Base-by-base conservation (phyloP, 2,797 vertebrate genomes). In the Kryptolebias ocellatus region DNA sequence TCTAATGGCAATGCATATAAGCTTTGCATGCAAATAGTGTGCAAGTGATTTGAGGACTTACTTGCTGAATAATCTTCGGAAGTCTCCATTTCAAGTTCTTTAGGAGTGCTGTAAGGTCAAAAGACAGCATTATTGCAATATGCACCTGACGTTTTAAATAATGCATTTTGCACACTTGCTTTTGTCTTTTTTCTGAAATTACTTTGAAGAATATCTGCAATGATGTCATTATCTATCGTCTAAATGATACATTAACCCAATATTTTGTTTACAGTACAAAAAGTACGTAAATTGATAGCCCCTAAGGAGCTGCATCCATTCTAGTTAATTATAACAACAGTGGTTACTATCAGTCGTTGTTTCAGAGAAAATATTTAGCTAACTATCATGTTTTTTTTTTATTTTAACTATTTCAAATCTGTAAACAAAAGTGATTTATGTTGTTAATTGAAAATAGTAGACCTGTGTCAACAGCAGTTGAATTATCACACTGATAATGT, bases 71-170 rank as follows among this genome's bases (percentile, higher is more conserved):
- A 91, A 74, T 74, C 90, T 83, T 90, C 85, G 0, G 89, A 57
- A 63, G 86, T 71, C 82, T 93, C 93, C 91, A 92, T 93, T 86
- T 91, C 89, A 82, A 88, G 94, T 93, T 92, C 94, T 93, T 90
- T 92, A 92, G 95, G 94, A 95, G 92, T 86, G 84, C 96, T 98
- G 94, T 77, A 92, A 93, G 67, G 50, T 68, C 74, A 72, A 67
- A 72, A 68, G 47, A 4, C 70, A 53, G 80, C 15, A 64, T 42
- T 27, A 58, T 5, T 46, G 34, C 7, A 2, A 65, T 4, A 28
- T 39, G 55, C 17, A 47, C 4, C 20, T 12, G 14, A 34, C 9
- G 20, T 29, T 18, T 24, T 24, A 24, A 24, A 47, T 60, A 1
- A 54, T 53, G 4, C 16, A 0, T 44, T 49, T 46, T 20, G 46